A percentile compares a stretch with the other conserved stretches of the same genome.
phyloP scores from a whole-genome alignment of 2,113 vertebrate species.

The Tetrao urogallus region DNA sequence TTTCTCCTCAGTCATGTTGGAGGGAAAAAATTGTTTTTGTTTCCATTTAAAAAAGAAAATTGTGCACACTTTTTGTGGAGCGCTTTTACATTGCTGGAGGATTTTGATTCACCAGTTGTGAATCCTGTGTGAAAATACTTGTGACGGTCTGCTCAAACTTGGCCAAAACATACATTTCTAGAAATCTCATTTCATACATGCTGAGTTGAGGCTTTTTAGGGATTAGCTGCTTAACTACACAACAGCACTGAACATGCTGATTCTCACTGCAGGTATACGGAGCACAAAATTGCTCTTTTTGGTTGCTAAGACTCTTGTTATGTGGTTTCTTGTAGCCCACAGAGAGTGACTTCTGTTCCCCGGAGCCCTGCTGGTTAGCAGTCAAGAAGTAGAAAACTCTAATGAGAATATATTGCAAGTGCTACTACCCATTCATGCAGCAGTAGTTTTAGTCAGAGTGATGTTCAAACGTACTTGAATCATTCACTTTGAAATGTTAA shows the following conservation, averaged over 20 bases:
- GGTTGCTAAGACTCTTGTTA: not conserved
- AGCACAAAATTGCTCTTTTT: conserved; percentile 14
- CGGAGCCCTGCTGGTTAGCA: not conserved
- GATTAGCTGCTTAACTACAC: conserved; percentile 37
- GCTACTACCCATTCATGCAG: not conserved
- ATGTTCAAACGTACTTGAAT: not conserved
- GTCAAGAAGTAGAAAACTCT: not conserved
- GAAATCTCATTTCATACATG: conserved; percentile 39
- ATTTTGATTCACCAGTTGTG: conserved; percentile 11
- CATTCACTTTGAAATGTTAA: not conserved
- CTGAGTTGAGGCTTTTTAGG: conserved; percentile 28
- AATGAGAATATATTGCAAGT: not conserved
- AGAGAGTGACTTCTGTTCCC: not conserved
- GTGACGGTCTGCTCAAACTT: not conserved
- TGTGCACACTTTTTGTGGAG: not conserved
- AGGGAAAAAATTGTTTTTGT: not conserved
- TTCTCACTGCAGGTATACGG: conserved; percentile 7
- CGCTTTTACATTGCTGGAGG: not conserved
- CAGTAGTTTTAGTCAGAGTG: not conserved
- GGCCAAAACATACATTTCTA: not conserved
- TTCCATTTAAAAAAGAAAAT: not conserved
- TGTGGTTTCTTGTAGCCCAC: not conserved
- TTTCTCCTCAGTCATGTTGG: not conserved
- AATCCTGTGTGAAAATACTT: not conserved
- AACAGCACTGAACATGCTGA: not conserved